A percentile compares a stretch with the other conserved stretches of the same genome.
These are phyloP conservation scores for Alosa sapidissima DNA, from an alignment of 2,797 vertebrate species.

Conservation along the genomic window DNA sequence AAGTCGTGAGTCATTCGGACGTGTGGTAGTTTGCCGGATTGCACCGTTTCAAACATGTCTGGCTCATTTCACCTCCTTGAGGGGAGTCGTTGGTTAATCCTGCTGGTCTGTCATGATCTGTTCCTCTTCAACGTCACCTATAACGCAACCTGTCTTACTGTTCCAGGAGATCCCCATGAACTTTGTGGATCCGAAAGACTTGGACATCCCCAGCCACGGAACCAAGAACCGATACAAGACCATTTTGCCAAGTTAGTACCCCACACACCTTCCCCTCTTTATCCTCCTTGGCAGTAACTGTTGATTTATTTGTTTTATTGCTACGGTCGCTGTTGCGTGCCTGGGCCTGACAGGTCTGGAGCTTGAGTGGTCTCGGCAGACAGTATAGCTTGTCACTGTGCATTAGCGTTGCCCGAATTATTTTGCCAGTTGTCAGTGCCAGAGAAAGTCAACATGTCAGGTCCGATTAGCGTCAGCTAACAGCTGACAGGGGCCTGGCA, in stretches of 20 bases:
- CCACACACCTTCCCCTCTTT: neutral
- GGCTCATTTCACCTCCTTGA: neutral
- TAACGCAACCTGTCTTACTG: neutral
- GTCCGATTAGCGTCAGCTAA: neutral
- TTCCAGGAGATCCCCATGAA: conserved; percentile 98
- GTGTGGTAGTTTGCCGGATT: neutral
- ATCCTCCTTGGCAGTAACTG: neutral
- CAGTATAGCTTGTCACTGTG: neutral
- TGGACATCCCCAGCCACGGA: conserved; percentile 91
- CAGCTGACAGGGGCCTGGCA: neutral
- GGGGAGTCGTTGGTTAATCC: neutral
- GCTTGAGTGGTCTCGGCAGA: neutral
- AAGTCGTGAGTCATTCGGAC: conserved; percentile 8
- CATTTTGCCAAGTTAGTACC: conserved; percentile 92
- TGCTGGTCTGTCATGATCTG: too few relatives aligned
- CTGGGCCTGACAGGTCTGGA: neutral
- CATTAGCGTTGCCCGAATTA: neutral
- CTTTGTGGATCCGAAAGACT: conserved; percentile 94
- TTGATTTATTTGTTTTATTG: neutral
- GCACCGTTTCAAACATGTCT: neutral
- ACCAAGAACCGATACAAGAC: conserved; percentile 97
- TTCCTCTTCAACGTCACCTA: neutral
- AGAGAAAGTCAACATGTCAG: conserved; percentile 21
- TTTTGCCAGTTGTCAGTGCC: neutral
- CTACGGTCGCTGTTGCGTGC: neutral